Percentiles rank a stretch among this genome's conserved stretches.
phyloP scores from a whole-genome alignment of 2,888 invertebrate genomes.

The Amaurobius ferox region DNA sequence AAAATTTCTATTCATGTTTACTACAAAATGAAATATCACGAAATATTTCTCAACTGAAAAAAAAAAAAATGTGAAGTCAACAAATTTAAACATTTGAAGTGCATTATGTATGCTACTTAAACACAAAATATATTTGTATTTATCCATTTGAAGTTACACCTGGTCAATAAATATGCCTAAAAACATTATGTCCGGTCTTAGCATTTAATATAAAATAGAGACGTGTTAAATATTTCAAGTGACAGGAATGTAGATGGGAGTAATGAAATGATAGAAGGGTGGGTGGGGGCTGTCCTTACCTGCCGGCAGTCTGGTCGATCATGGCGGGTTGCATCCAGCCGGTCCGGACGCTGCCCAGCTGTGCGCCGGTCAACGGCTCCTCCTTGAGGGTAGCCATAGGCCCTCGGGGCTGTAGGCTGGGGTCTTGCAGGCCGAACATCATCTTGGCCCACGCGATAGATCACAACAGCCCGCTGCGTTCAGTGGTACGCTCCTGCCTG shows the following conservation, averaged over 20 bases:
- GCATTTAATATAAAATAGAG: no score
- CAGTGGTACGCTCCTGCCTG: constrained; percentile 31
- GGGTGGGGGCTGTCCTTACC: constrained; percentile 35
- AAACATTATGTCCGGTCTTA: no score
- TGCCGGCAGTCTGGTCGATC: constrained; percentile 74
- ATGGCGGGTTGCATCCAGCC: constrained; percentile 73
- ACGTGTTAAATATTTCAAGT: background rate
- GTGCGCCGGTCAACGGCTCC: constrained; percentile 72
- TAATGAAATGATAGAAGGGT: background rate
- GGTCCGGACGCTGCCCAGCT: constrained; percentile 70
- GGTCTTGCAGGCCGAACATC: constrained; percentile 73
- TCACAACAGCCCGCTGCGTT: constrained; percentile 61
- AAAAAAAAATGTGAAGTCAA: no score
- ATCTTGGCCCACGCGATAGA: constrained; percentile 56
- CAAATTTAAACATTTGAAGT: no score
- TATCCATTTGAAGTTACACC: no score
- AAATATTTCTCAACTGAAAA: no score
- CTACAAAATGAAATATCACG: no score
- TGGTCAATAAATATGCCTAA: no score
- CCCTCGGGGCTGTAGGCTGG: constrained; percentile 72
- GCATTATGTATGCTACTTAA: no score
- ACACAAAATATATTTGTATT: no score
- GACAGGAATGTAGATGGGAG: background rate
- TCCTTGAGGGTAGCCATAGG: constrained; percentile 73
- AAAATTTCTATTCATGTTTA: no score